Percentiles rank a stretch among this genome's conserved stretches.
Evolutionary conservation across 2,113 vertebrate species (phyloP).

Genomic region (Passer montanus): DNA sequence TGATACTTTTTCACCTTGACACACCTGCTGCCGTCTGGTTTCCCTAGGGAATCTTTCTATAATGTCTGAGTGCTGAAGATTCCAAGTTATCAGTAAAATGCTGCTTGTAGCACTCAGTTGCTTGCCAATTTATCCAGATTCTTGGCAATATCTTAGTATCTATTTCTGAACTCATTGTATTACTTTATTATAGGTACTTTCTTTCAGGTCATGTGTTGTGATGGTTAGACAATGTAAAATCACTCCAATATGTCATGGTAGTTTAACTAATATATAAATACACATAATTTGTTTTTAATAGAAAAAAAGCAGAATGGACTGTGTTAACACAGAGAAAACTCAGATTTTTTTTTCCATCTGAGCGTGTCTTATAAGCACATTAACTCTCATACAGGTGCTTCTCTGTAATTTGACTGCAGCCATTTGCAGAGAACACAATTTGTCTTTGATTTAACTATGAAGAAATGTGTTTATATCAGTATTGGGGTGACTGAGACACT

Average conservation of each 20-base stretch:
- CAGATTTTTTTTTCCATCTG: background rate
- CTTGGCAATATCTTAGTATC: background rate
- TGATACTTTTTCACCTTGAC: constrained; percentile 51
- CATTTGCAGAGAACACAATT: background rate
- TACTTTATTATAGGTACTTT: background rate
- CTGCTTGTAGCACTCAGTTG: background rate
- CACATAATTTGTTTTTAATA: background rate
- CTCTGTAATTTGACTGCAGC: background rate
- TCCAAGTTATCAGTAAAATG: constrained; percentile 25
- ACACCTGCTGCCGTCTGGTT: constrained; percentile 4
- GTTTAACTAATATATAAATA: background rate
- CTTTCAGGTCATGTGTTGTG: background rate
- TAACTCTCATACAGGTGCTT: background rate
- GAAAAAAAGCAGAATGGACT: background rate
- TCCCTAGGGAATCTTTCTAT: constrained; percentile 16
- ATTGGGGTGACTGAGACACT: background rate
- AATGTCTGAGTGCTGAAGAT: background rate
- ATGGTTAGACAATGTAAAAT: background rate
- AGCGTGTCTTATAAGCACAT: background rate
- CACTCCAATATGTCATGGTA: background rate
- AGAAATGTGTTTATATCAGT: background rate
- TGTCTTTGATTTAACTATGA: background rate
- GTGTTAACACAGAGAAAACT: background rate
- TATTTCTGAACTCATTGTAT: background rate
- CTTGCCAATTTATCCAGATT: constrained; percentile 12